Base-by-base conservation (phyloP, 2,797 vertebrate genomes). In the Harpagifer antarcticus region DNA sequence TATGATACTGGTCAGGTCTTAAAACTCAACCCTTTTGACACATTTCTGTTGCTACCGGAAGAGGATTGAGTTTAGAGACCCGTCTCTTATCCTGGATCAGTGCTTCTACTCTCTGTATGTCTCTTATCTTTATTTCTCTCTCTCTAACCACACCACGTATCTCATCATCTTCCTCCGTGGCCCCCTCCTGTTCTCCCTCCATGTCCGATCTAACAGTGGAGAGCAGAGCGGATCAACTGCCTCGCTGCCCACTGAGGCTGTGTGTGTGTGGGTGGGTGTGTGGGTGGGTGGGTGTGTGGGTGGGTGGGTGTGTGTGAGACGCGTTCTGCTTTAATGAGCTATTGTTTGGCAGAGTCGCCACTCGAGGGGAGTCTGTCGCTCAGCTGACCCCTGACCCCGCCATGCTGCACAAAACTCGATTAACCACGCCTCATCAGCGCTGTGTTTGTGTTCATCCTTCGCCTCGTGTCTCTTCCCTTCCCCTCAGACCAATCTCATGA, bases 271-370 rank as follows among this genome's bases (percentile, higher is more conserved):
- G 53, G 50, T 50, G 48, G 49, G 48, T 49, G n/a, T 49, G 50
- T 63, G 71, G 65, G 59, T 48, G 52, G n/a, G n/a, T n/a, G n/a
- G n/a, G n/a, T 57, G 72, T 82, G 76, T 74, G 61, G 59, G 76
- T 68, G 69, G 66, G 76, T 50, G 55, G 56, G 64, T 74, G 74
- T 81, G 78, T 45, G 60, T 15, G 68, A 55, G 83, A 82, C 83
- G 88, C 84, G 68, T 87, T 89, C 84, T 90, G 84, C 88, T 91
- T 87, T 91, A 92, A 92, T 88, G 89, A 92, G 88, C 84, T 68
- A 86, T 91, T 91, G 92, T 92, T 85, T 77, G 83, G 76, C 74
- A 9, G 84, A 89, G 86, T 89, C 81, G 47, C 89, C 83, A 88
- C 86, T 91, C 78, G 45, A 84, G 78, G 64, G 82, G 81, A 85